Evolutionary conservation across 2,888 invertebrate genomes (phyloP), one percentile per base, ranked within the genome.

Genomic region (Nomada goodeniana): DNA sequence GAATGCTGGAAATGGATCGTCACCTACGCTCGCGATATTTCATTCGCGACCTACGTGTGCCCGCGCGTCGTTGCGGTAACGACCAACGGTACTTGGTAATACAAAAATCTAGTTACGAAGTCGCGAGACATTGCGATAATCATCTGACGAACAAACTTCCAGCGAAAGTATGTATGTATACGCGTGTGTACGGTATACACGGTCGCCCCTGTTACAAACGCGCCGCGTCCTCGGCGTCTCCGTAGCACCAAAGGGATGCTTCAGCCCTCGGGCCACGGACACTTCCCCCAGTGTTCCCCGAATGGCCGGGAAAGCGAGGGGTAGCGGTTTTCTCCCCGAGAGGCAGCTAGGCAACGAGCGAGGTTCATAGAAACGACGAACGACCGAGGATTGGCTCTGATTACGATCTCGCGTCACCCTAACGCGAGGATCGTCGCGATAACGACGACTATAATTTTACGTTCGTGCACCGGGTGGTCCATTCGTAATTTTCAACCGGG

Each of bases 371-470:
- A 85, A 88, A 89, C 80, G 89, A 86, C 87, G 87, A 79, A 87
- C 86, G 87, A 84, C 84, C 81, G 79, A 81, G 88, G 86, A 87
- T 88, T 83, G 86, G 73, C 85, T 88, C 83, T 86, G 91, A 91
- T 91, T 91, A 91, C 84, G 86, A 91, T 91, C 91, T 91, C 90
- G 86, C 84, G 82, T 82, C 76, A 84, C 81, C 82, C 83, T 77
- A 81, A 75, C 69, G 55, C 18, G 59, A 73, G 79, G 57, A 72
- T 63, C 70, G 75, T 83, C 77, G 88, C 77, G 73, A 76, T 76
- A 74, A 83, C 76, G 64, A 78, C 64, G 76, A 53, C 76, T 67
- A 83, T 84, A 82, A 83, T 86, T 82, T 81, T 70, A 71, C 69
- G 82, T 81, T 77, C 79, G 80, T 67, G 76, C 76, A 83, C 7